Percentiles rank a stretch among this genome's conserved stretches.
Evolutionary conservation across 2,113 vertebrate species (phyloP).

Genomic region (Brienomyrus brachyistius): DNA sequence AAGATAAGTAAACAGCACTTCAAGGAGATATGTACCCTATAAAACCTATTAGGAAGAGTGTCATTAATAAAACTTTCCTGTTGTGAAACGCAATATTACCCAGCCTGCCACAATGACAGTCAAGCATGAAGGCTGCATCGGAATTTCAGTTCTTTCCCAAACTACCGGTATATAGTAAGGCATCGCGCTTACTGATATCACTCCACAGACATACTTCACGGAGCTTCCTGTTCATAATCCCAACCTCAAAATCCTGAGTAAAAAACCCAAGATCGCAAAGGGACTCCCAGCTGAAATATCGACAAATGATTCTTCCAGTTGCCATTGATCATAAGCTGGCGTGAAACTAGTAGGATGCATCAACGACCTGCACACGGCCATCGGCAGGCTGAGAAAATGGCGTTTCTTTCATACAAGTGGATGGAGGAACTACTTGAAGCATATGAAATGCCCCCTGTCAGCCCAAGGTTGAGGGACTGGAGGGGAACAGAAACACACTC

Average conservation of each 20-base stretch:
- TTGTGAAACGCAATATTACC: background rate
- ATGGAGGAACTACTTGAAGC: background rate
- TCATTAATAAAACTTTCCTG: background rate
- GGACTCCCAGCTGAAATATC: background rate
- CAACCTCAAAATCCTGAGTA: background rate
- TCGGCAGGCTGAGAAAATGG: background rate
- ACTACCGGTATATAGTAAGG: slow-evolving; percentile 8
- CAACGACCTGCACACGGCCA: background rate
- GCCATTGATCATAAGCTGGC: background rate
- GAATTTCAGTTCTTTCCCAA: slow-evolving; percentile 20
- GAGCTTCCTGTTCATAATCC: background rate
- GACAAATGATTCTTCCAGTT: background rate
- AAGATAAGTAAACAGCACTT: background rate
- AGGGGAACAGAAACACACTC: background rate
- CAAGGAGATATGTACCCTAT: background rate
- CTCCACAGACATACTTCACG: background rate
- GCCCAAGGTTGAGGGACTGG: background rate
- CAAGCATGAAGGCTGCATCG: slow-evolving; percentile 17
- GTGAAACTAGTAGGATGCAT: background rate
- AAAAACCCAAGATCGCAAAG: background rate
- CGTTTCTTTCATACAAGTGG: background rate
- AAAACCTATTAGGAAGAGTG: background rate
- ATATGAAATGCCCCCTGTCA: background rate
- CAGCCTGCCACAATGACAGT: slow-evolving; percentile 25
- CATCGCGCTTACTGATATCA: slow-evolving; percentile 17